Evolutionary conservation across 2,888 invertebrate genomes (phyloP), one percentile per base, ranked within the genome.

Genomic region (Smittia sp.): DNA sequence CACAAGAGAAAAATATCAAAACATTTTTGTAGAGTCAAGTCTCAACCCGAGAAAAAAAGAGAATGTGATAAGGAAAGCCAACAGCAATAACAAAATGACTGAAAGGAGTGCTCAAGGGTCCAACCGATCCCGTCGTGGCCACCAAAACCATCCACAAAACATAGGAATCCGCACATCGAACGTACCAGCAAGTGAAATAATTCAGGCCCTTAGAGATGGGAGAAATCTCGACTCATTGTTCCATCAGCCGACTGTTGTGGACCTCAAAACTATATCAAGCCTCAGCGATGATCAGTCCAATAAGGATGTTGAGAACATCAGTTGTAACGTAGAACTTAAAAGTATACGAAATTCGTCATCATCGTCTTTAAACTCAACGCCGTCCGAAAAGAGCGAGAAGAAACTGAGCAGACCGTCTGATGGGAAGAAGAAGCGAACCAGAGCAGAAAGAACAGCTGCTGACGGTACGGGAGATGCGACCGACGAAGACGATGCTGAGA

Each of bases 61-160:
- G 24, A 62, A 72, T 72, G 62, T 62, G 72, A 72, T 72, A 72
- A 72, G 38, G 18, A 70, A 25, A 58, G 11, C 46, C n/a, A 18
- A 62, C 27, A 38, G 62, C 38, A 54, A 54, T 38, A 72, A n/a
- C 27, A 66, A 66, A 39, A 72, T 72, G 72, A 39, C 62, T 72
- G 72, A 72, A 62, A 18, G 72, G 38, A 62, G 72, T 72, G 72
- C 72, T 72, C 72, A 72, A 62, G 63, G 63, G 27, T 63, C 63
- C 7, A 27, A 6, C 4, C 72, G 58, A 62, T 73, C 73, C 32
- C 39, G 65, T 82, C 86, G 89, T 82, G 90, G 90, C 77, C 90
- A 89, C 82, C 90, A 90, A 83, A 89, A 90, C 83, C 90, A 90
- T 84, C 90, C 89, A 80, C 87, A 89, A 76, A 86, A 89, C 80